Conservation (phyloP, 2,113 vertebrate species). For the Semicossyphus pulcher region DNA sequence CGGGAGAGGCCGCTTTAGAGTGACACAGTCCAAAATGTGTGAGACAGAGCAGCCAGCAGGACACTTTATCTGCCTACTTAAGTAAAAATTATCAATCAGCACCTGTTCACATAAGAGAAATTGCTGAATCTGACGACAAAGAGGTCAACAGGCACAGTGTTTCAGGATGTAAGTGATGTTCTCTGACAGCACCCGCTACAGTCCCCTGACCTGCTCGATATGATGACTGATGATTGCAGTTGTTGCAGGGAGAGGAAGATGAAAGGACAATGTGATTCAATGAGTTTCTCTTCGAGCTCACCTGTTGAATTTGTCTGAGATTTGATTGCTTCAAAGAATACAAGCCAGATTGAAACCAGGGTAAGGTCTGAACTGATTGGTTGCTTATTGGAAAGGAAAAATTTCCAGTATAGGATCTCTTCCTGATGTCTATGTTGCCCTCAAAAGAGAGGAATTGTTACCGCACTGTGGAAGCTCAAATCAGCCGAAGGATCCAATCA, state of each 20-base stretch:
- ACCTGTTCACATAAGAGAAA: slow-evolving; percentile 9
- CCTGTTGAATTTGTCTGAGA: slow-evolving; percentile 30
- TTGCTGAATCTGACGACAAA: too few relatives aligned
- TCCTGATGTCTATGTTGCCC: neutral
- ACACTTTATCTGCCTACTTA: neutral
- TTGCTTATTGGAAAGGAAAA: slow-evolving; percentile 1
- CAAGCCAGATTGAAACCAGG: slow-evolving; percentile 12
- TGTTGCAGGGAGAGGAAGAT: slow-evolving; percentile 28
- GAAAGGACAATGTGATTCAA: slow-evolving; percentile 55
- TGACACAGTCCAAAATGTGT: neutral
- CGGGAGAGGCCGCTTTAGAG: neutral
- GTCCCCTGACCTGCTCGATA: slow-evolving; percentile 8
- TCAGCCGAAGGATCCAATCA: slow-evolving; percentile 34
- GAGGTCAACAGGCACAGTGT: too few relatives aligned
- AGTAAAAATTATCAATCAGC: slow-evolving; percentile 8
- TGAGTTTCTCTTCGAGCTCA: slow-evolving; percentile 39
- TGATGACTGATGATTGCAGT: slow-evolving; percentile 42
- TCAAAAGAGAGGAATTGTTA: slow-evolving; percentile 48
- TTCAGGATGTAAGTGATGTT: too few relatives aligned
- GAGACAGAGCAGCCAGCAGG: neutral
- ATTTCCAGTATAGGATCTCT: slow-evolving; percentile 10
- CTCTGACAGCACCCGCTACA: neutral
- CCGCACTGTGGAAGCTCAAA: slow-evolving; percentile 33
- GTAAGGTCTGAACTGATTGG: slow-evolving; percentile 58
- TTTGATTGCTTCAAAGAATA: slow-evolving; percentile 60